These are phyloP conservation scores for Tetrao urogallus DNA, from an alignment of 2,113 vertebrate genomes.

Conservation along the genomic window DNA sequence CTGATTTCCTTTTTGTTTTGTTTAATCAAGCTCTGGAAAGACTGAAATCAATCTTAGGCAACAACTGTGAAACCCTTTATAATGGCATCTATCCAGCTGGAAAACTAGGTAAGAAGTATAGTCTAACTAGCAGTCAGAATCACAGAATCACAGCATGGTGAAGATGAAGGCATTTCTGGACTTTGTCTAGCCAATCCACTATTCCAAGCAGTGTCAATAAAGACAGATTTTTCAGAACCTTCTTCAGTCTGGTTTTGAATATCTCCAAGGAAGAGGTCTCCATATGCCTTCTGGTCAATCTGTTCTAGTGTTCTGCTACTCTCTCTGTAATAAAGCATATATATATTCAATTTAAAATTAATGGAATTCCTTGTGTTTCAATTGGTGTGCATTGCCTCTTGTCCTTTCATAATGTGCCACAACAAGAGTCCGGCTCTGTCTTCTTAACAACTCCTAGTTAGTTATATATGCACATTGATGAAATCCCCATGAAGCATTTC, in stretches of 20 bases:
- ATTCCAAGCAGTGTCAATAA: background rate
- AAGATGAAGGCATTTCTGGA: background rate
- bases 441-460: background rate
- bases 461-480: background rate
- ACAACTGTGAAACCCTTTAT: background rate
- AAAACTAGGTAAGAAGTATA: background rate
- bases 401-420: background rate
- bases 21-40: background rate
- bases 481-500: background rate
- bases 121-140: background rate
- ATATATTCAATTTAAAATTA: background rate
- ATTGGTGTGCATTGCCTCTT: background rate
- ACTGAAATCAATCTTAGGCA: background rate
- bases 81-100: background rate
- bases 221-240: background rate
- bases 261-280: background rate
- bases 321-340: background rate
- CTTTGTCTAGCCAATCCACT: accelerated
- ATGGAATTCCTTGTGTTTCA: background rate
- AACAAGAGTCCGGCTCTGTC: background rate
- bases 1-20: background rate
- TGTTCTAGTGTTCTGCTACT: background rate
- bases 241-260: background rate
- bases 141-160: background rate
- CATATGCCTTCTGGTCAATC: background rate